These are phyloP conservation scores for Neosalanx taihuensis DNA, from an alignment of 2,797 vertebrate genomes.

Conservation along the genomic window DNA sequence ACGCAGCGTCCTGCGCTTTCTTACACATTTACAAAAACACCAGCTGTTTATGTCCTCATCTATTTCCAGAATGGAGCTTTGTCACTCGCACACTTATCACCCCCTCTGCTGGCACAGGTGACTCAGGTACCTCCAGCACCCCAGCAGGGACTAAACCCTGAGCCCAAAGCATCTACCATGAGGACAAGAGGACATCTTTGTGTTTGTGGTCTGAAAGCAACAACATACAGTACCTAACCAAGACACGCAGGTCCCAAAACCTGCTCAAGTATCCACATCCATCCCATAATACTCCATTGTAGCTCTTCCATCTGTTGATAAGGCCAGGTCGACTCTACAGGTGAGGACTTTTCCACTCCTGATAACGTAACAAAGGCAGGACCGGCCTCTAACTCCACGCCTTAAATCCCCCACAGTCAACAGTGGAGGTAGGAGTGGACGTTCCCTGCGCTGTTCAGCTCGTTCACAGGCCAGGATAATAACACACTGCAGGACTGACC, in stretches of 20 bases:
- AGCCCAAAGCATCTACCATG: not conserved
- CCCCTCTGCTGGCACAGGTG: not conserved
- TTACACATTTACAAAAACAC: not conserved
- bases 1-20: constrained; percentile 7
- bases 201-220: not conserved
- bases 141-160: not conserved
- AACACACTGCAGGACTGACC: not conserved
- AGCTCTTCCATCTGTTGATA: no score
- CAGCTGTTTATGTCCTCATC: constrained; percentile 10
- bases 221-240: not conserved
- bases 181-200: not conserved
- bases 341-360: constrained; percentile 11
- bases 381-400: not conserved
- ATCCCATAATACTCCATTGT: no score
- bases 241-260: not conserved
- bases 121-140: no score
- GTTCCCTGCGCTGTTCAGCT: not conserved
- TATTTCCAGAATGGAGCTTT: constrained; percentile 15
- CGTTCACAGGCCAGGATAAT: not conserved
- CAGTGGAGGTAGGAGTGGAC: not conserved
- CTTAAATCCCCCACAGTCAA: constrained; percentile 6
- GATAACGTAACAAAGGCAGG: constrained; percentile 3
- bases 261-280: not conserved
- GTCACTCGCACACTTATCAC: constrained; percentile 40
- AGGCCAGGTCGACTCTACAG: not conserved